Percentiles rank a stretch among this genome's conserved stretches.
phyloP scores from a whole-genome alignment of 2,888 invertebrate genomes.

The Melanargia galathea region DNA sequence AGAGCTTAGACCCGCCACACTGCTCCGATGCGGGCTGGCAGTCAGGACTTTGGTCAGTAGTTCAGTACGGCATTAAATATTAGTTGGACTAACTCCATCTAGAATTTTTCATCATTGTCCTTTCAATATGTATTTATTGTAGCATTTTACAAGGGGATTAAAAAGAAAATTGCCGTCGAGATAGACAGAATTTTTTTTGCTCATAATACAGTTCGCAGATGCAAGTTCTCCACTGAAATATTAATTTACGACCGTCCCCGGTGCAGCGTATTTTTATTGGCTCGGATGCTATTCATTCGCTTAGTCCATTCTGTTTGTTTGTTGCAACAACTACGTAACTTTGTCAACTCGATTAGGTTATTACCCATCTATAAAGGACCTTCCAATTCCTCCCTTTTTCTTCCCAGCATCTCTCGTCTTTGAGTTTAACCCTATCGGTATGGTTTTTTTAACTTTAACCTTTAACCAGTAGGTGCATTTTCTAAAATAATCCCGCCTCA shows the following conservation, averaged over 20 bases:
- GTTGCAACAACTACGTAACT: slow-evolving; percentile 2
- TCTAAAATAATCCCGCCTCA: too few species aligned
- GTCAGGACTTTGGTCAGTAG: too few species aligned
- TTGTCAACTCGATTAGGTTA: neutral
- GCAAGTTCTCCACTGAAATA: slow-evolving; percentile 36
- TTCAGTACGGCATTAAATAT: neutral
- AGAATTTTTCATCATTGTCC: neutral
- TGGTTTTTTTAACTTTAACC: too few species aligned
- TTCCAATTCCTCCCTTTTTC: neutral
- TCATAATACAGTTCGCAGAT: slow-evolving; percentile 30
- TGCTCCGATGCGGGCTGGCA: too few species aligned
- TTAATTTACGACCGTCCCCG: slow-evolving; percentile 34
- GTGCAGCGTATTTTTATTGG: slow-evolving; percentile 31
- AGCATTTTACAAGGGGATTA: neutral
- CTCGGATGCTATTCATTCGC: slow-evolving; percentile 24
- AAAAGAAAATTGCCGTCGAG: slow-evolving; percentile 2
- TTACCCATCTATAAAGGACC: neutral
- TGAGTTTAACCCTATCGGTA: too few species aligned
- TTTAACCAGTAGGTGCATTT: too few species aligned
- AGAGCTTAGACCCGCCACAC: too few species aligned
- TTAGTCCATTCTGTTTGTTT: slow-evolving; percentile 15
- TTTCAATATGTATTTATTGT: slow-evolving; percentile 4
- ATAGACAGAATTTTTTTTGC: slow-evolving; percentile 23
- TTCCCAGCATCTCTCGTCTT: too few species aligned
- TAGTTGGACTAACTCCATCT: neutral